Evolutionary conservation across 35 echinoderm and acorn worm species (phyloP), one percentile per base, ranked within the genome.

Genomic region (Hemicentrotus pulcherrimus): DNA sequence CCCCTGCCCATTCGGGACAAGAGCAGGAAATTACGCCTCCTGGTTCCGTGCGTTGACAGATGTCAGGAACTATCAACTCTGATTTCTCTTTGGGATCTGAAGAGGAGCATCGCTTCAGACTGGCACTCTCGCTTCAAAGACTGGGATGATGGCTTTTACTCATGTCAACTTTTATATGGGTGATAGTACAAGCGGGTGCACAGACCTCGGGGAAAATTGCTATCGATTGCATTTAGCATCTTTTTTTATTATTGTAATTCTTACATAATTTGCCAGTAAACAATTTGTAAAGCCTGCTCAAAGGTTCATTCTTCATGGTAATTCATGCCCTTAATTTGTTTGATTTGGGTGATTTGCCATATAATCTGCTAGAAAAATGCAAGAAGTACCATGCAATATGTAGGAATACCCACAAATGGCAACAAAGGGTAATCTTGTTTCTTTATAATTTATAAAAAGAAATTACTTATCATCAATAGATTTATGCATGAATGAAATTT

Each of bases 21-120:
- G 65, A 78, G 65, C 4, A 78, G 65, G 65, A 78, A 78, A 78
- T 78, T 78, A 78, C 65, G 65, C 65, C 65, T 78, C 65, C 65
- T 28, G 65, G 65, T 78, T 78, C 65, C 65, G 18, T 28, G 65
- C 65, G 22, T 78, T 78, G 65, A 78, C 65, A 78, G 65, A 78
- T 78, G 65, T 78, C 65, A 78, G n/a, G 65, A 78, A 78, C 19
- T 78, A 78, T 78, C 2, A 78, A 78, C 19, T 18, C 65, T 78
- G 65, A 78, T 78, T 78, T 78, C 65, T 78, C 65, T 78, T n/a
- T 8, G 22, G 65, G 65, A n/a, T n/a, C 2, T n/a, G 24, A 8
- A 78, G 28, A n/a, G 65, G 65, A 78, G 65, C 65, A 28, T 78
- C 4, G 19, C 6, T 78, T 78, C 6, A 24, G 22, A 22, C 19